Evolutionary conservation across 2,113 vertebrate genomes (phyloP).

Genomic region (Tautogolabrus adspersus): DNA sequence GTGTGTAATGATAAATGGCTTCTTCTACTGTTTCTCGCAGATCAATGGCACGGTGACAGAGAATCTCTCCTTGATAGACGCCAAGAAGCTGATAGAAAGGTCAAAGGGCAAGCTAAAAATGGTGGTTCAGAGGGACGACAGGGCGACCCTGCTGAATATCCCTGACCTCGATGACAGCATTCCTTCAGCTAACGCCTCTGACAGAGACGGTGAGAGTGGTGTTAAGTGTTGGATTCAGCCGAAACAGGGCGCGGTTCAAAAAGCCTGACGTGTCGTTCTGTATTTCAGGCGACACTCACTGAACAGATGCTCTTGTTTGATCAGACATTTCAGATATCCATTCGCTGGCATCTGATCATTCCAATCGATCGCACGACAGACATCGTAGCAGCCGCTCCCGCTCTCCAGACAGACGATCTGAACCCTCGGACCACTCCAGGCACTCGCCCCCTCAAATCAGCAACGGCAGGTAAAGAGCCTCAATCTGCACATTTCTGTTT

Average conservation of each 20-base stretch:
- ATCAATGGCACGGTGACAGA: slow-evolving; percentile 99
- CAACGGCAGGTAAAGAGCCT: slow-evolving; percentile 92
- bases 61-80: slow-evolving; percentile 98
- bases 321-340: slow-evolving; percentile 99
- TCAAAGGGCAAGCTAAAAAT: slow-evolving; percentile 99
- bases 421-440: slow-evolving; percentile 96
- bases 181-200: slow-evolving; percentile 97
- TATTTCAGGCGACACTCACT: neutral
- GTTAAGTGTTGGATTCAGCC: slow-evolving; percentile 18
- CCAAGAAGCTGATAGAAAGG: slow-evolving; percentile 98
- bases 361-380: slow-evolving; percentile 95
- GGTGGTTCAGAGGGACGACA: slow-evolving; percentile 97
- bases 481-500: neutral
- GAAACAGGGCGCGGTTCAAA: neutral
- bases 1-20: slow-evolving; percentile 4
- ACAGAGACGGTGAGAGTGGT: slow-evolving; percentile 92
- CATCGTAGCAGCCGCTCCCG: slow-evolving; percentile 93
- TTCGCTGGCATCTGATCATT: slow-evolving; percentile 98
- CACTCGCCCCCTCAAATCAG: slow-evolving; percentile 96
- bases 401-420: slow-evolving; percentile 95
- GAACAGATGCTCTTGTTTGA: slow-evolving; percentile 51
- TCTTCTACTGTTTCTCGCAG: slow-evolving; percentile 76
- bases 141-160: slow-evolving; percentile 95
- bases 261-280: slow-evolving; percentile 1
- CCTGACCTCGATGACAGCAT: slow-evolving; percentile 98